phyloP scores from a whole-genome alignment of 2,113 vertebrate genomes.

The Oceanodroma tethys region DNA sequence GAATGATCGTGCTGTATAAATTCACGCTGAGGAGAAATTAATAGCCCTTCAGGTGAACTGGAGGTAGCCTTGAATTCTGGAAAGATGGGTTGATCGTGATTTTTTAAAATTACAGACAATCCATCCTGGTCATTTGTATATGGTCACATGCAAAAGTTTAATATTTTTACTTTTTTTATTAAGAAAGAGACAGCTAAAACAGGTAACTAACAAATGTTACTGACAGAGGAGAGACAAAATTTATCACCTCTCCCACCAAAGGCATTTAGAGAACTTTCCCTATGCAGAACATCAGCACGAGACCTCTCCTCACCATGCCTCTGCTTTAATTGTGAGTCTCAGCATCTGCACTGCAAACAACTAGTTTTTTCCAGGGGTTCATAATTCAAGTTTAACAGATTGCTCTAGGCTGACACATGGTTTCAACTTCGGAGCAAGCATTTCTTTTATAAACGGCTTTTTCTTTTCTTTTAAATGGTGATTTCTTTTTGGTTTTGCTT shows the following conservation, averaged over 20 bases:
- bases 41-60: background rate
- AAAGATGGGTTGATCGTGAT: background rate
- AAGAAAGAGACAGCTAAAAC: background rate
- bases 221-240: background rate
- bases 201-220: background rate
- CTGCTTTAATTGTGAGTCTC: background rate
- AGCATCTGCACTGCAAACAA: slow-evolving; percentile 24
- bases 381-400: slow-evolving; percentile 40
- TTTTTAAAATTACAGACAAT: background rate
- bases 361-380: background rate
- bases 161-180: background rate
- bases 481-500: slow-evolving; percentile 44
- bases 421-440: slow-evolving; percentile 52
- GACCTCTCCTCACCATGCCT: background rate
- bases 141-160: background rate
- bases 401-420: slow-evolving; percentile 41
- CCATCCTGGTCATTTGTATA: background rate
- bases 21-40: background rate
- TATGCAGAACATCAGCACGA: background rate
- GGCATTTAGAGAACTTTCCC: background rate
- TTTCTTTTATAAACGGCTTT: slow-evolving; percentile 38
- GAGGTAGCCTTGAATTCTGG: background rate
- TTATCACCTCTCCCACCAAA: background rate
- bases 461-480: slow-evolving; percentile 33
- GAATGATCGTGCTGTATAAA: background rate